Conservation (phyloP, 1,140 invertebrate species). For the Pachyrhynchus sulphureomaculatus region DNA sequence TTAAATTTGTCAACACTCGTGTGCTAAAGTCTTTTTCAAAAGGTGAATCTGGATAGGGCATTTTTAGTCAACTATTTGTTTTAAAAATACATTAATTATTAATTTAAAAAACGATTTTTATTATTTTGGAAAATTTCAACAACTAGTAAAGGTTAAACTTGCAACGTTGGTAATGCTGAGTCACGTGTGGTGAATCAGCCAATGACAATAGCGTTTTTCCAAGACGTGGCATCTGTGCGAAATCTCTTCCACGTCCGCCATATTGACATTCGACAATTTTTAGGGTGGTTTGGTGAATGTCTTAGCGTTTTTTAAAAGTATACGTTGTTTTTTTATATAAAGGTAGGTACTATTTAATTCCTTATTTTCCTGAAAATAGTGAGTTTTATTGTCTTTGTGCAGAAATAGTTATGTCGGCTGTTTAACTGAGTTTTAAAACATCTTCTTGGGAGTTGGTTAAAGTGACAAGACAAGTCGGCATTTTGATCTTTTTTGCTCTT, state of each 20-base stretch:
- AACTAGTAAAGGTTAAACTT: background rate
- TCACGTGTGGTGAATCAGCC: slow-evolving; percentile 51
- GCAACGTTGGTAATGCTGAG: slow-evolving; percentile 31
- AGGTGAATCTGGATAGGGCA: slow-evolving; percentile 45
- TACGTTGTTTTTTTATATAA: slow-evolving; percentile 63
- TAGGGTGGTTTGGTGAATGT: slow-evolving; percentile 67
- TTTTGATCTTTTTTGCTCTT: slow-evolving; percentile 19
- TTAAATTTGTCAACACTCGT: slow-evolving; percentile 20
- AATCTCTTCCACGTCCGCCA: slow-evolving; percentile 74
- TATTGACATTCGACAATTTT: slow-evolving; percentile 75
- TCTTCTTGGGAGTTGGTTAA: slow-evolving; percentile 36
- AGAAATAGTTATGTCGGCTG: background rate
- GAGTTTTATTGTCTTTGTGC: background rate
- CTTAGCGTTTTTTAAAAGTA: slow-evolving; percentile 66
- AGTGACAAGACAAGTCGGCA: slow-evolving; percentile 43
- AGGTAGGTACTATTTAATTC: slow-evolving; percentile 57
- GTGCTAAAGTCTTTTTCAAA: slow-evolving; percentile 37
- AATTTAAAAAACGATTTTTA: background rate
- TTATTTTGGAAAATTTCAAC: background rate
- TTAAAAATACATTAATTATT: background rate
- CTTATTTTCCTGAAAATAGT: background rate
- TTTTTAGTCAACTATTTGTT: slow-evolving; percentile 10
- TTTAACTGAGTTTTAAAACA: background rate
- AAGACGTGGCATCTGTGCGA: slow-evolving; percentile 75
- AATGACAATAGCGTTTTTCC: slow-evolving; percentile 50